Evolutionary conservation across 2,888 invertebrate species (phyloP).

Genomic region (Archips crataeganus): DNA sequence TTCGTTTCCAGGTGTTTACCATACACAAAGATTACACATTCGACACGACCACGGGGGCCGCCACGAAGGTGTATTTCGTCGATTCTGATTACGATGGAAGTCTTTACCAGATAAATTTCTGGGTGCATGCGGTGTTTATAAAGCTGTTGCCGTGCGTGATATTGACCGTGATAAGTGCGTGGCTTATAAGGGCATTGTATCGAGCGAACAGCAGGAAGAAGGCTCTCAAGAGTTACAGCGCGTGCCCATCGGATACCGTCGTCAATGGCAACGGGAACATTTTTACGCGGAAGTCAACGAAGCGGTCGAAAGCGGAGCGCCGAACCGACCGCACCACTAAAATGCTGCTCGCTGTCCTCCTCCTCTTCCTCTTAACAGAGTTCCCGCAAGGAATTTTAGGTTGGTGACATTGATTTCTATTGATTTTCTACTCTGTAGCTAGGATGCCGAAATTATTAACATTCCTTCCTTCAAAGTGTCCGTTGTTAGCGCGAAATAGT

Average conservation of each 20-base stretch:
- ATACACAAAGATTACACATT: constrained; percentile 68
- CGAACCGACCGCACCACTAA: constrained; percentile 93
- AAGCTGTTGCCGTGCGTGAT: constrained; percentile 93
- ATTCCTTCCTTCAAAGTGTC: not conserved
- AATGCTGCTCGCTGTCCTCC: constrained; percentile 94
- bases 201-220: constrained; percentile 89
- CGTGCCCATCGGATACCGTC: constrained; percentile 70
- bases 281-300: constrained; percentile 73
- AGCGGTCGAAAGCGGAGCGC: constrained; percentile 75
- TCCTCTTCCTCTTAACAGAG: constrained; percentile 95
- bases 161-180: constrained; percentile 90
- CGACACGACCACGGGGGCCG: constrained; percentile 51
- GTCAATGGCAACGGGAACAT: constrained; percentile 73
- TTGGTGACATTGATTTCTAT: constrained; percentile 47
- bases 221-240: constrained; percentile 81
- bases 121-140: constrained; percentile 92
- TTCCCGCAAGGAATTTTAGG: constrained; percentile 93
- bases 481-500: not conserved
- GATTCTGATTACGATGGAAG: constrained; percentile 86
- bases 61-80: constrained; percentile 76
- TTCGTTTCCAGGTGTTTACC: constrained; percentile 74
- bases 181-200: constrained; percentile 90
- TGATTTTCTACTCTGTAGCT: not conserved
- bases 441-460: not conserved
- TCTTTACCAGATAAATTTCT: constrained; percentile 90